Conservation (phyloP, 2,888 invertebrate genomes). For the Dicycla oo region DNA sequence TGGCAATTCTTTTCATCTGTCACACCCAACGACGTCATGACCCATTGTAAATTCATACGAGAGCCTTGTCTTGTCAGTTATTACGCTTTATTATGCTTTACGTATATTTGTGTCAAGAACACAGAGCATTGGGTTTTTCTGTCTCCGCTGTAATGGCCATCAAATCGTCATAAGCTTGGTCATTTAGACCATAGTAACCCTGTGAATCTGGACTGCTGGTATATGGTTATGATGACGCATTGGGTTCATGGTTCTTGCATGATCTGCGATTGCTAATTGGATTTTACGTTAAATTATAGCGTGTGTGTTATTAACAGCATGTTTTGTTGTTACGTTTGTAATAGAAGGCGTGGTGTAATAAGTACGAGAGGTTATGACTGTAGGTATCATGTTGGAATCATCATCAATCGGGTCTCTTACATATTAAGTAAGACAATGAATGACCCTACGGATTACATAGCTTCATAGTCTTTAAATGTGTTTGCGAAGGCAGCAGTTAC, state of each 20-base stretch:
- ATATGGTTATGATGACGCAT: constrained; percentile 48
- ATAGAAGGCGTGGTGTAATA: background rate
- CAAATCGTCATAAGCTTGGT: constrained; percentile 47
- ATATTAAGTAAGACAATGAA: background rate
- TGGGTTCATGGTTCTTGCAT: constrained; percentile 35
- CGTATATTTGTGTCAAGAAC: constrained; percentile 70
- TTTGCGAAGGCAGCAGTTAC: background rate
- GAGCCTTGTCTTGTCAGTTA: constrained; percentile 68
- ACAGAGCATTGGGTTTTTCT: constrained; percentile 61
- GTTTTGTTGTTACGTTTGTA: constrained; percentile 15
- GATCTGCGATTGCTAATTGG: constrained; percentile 16
- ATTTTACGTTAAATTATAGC: constrained; percentile 29
- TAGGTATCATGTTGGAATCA: background rate
- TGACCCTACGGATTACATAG: background rate
- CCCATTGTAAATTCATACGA: constrained; percentile 67
- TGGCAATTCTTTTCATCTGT: constrained; percentile 82
- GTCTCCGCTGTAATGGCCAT: constrained; percentile 37
- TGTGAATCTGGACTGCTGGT: constrained; percentile 12
- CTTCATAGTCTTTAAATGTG: background rate
- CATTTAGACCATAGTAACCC: no score
- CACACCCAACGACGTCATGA: constrained; percentile 72
- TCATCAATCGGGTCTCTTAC: background rate
- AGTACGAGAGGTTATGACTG: background rate
- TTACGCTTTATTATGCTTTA: constrained; percentile 60
- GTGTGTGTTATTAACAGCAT: background rate